Evolutionary conservation across 1,140 invertebrate species (phyloP), one percentile per base, ranked within the genome.

Genomic region (Drosophila ogumai): DNA sequence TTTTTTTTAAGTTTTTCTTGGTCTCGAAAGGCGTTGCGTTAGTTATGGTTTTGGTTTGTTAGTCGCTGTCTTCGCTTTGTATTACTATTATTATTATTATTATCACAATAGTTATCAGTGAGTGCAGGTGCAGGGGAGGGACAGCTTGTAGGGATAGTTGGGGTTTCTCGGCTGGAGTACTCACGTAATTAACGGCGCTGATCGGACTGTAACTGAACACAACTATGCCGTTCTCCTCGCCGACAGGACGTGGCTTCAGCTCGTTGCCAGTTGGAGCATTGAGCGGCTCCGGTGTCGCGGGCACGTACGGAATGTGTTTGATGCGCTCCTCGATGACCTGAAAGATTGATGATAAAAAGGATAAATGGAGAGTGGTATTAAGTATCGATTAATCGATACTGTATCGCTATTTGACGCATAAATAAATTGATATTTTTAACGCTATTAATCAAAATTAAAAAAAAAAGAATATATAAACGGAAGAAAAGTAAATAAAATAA

Each of bases 131-230:
- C 47, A 73, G 13, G 22, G 71, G 32, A 12, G 15, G 71, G 32
- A 12, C 15, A 22, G 22, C 31, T 50, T 64, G 22, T 50, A 46
- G 0, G 31, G 19, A 38, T 55, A 22, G 4, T 7, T 6, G 13
- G 6, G 12, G 15, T 12, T n/a, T 12, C 19, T 36, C 9, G 10
- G 10, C 9, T 8, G 2, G 2, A 28, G 38, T 75, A 93, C 96
- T 96, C 93, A 98, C 97, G 94, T 98, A 99, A 93, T 97, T 97
- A 6, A 97, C 97, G 46, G 96, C 95, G 82, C 96, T 96, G 86
- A 96, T 95, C 15, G 97, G 97, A 91, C 96, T 96, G 90, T 98
- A 98, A 74, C 96, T 95, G 92, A 96, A 99, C 49, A 98, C 95
- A 19, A 98, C 94, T 8, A 95, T 95, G 25, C 97, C 97, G 61